A percentile compares a stretch with the other conserved stretches of the same genome.
Conservation (phyloP, 92 coral and sea anemone species). For the Isaurus tuberculatus region DNA sequence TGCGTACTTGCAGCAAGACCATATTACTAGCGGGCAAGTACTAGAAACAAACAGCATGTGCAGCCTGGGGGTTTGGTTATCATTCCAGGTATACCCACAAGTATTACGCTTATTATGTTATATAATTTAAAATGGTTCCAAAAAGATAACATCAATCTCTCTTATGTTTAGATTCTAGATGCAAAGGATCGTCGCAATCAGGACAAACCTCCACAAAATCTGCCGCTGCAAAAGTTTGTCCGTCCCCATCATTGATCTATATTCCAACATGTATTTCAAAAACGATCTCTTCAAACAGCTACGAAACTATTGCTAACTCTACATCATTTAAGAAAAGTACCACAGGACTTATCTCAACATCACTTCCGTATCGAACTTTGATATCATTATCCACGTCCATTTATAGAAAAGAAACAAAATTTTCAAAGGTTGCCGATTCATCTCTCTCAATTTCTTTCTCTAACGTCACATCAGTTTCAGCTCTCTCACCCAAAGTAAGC, state of each 20-base stretch:
- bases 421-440: background rate
- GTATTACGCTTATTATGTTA: too few relatives aligned
- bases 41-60: too few relatives aligned
- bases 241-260: slow-evolving; percentile 19
- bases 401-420: background rate
- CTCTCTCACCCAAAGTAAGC: background rate
- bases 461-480: background rate
- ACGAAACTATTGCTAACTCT: background rate
- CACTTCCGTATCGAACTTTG: background rate
- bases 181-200: background rate
- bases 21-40: too few relatives aligned
- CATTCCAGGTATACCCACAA: too few relatives aligned
- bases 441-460: background rate
- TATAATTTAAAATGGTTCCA: background rate
- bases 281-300: background rate
- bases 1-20: too few relatives aligned
- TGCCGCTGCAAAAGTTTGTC: slow-evolving; percentile 41
- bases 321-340: background rate
- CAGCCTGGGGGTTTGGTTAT: too few relatives aligned
- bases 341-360: background rate
- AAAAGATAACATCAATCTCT: background rate
- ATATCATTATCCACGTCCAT: background rate
- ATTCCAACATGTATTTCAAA: slow-evolving; percentile 40
- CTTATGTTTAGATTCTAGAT: slow-evolving; percentile 35
- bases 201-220: background rate